Conservation (phyloP, 2,888 invertebrate species). For the Latrodectus elegans region DNA sequence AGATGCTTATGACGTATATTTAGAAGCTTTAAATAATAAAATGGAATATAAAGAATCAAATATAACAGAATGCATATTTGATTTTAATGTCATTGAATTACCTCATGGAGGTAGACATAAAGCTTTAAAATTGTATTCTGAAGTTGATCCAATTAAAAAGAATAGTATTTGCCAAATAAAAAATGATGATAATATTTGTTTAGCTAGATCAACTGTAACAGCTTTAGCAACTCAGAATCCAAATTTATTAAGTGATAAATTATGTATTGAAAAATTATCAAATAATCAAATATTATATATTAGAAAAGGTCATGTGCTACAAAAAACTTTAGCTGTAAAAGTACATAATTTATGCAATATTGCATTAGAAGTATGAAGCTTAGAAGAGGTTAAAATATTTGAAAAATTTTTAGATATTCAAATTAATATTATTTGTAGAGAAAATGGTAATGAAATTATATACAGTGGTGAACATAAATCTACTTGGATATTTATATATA, state of each 20-base stretch:
- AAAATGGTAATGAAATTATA: neutral
- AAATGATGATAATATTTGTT: neutral
- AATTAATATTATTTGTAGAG: neutral
- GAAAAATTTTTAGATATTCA: neutral
- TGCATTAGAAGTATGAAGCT: neutral
- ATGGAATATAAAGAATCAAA: neutral
- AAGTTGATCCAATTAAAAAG: neutral
- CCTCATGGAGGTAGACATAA: neutral
- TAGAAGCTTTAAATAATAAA: neutral
- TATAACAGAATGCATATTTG: slow-evolving; percentile 1
- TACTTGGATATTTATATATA: neutral
- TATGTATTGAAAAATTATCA: neutral
- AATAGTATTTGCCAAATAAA: neutral
- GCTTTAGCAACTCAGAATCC: neutral
- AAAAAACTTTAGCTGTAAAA: neutral
- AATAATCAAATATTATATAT: neutral
- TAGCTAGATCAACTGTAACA: neutral
- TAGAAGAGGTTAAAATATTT: neutral
- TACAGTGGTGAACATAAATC: neutral
- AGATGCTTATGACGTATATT: neutral
- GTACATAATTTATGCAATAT: neutral
- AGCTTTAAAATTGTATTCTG: neutral
- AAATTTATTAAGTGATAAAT: neutral
- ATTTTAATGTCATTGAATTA: slow-evolving; percentile 1
- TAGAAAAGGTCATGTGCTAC: neutral